Percentiles rank a stretch among this genome's conserved stretches.
These are phyloP conservation scores for Spondyliosoma cantharus DNA, from an alignment of 2,797 vertebrate species.

Conservation along the genomic window DNA sequence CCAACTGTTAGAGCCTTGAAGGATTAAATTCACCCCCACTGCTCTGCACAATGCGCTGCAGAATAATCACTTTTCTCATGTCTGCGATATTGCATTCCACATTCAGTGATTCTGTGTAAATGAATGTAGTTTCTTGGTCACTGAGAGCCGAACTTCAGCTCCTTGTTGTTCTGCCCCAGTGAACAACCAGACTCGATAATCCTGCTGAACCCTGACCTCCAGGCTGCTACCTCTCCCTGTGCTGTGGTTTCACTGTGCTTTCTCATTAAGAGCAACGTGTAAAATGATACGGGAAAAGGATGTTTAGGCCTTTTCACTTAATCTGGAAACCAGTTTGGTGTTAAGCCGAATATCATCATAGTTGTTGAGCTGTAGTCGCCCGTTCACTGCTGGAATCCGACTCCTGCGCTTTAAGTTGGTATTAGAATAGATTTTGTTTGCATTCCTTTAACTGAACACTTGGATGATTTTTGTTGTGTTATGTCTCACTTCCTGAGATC, in stretches of 20 bases:
- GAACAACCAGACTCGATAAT: conserved; percentile 41
- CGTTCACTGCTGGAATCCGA: conserved; percentile 45
- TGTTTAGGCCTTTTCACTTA: conserved; percentile 25
- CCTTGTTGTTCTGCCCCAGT: neutral
- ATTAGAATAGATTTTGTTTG: conserved; percentile 25
- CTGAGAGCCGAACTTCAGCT: neutral
- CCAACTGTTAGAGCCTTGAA: conserved; percentile 11
- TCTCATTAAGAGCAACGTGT: conserved; percentile 46
- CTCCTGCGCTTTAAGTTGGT: conserved; percentile 27
- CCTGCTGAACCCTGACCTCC: conserved; percentile 51
- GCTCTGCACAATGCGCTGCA: neutral
- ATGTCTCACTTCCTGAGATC: neutral
- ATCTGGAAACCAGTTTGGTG: conserved; percentile 58
- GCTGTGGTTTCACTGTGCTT: conserved; percentile 20
- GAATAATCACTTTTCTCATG: conserved; percentile 7
- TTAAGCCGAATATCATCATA: conserved; percentile 27
- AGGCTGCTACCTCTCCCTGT: conserved; percentile 32
- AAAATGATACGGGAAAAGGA: conserved; percentile 54
- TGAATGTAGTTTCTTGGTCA: neutral
- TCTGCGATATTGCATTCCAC: conserved; percentile 8
- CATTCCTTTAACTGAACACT: conserved; percentile 13
- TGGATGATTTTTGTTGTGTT: neutral
- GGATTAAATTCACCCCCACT: neutral
- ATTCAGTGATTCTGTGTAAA: neutral
- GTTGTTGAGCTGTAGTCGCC: neutral